Base-by-base conservation (phyloP, 2,888 invertebrate species). In the Eristalis pertinax region DNA sequence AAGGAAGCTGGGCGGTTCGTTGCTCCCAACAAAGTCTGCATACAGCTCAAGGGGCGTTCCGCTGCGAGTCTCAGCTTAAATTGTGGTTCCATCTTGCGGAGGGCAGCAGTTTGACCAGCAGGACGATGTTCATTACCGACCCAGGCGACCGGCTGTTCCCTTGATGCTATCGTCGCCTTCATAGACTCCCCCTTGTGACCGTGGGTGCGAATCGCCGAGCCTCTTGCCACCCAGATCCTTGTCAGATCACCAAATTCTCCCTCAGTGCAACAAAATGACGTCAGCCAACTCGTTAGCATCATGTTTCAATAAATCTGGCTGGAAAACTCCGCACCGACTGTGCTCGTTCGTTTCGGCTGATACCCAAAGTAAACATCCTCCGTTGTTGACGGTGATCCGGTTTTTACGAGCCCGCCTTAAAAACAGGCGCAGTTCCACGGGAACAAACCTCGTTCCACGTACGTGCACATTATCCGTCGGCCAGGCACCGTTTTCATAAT, bases 311-410 rank as follows among this genome's bases (percentile, higher is more conserved):
- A 29, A 63, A 15, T 63, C 19, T 63, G 29, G 13, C 32, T 29
- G 1, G n/a, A 63, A 63, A 22, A 50, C 4, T 19, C 38, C 19
- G 69, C 63, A 77, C 67, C 62, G 43, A 77, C 77, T 62, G 78
- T 38, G 11, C 4, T 13, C 38, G 38, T 65, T 29, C 13, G 22
- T 60, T 80, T 60, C 63, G 22, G 38, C 19, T n/a, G 13, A 73
- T 13, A 11, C 58, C 77, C 8, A 15, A 69, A 64, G 69, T 64
- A 78, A 74, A 78, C 19, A 60, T 50, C 50, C 67, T 63, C 43
- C 60, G 50, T 73, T 79, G 75, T 73, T 85, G 63, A 85, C 72
- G 81, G 56, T 86, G 77, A 82, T 86, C 74, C 74, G 38, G 65
- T 50, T 78, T 81, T 78, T 74, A 78, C 60, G 69, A 43, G 50